These are phyloP conservation scores for Pyralis farinalis DNA, from an alignment of 2,888 invertebrate species.

Conservation along the genomic window DNA sequence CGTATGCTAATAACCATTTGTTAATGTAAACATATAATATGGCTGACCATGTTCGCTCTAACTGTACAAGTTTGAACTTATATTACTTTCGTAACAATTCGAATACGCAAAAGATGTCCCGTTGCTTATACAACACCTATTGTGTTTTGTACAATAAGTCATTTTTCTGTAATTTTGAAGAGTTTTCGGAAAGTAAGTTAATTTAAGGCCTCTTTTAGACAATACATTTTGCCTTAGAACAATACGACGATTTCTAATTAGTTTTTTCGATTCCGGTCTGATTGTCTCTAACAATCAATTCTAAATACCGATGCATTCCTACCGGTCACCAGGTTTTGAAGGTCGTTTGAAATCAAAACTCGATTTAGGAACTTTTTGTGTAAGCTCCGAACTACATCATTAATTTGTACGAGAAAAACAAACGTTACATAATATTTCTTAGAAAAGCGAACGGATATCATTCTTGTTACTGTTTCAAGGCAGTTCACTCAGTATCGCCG, in stretches of 20 bases:
- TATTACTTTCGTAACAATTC: not conserved
- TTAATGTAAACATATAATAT: constrained; percentile 23
- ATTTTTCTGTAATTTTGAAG: no score
- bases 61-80: constrained; percentile 27
- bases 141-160: no score
- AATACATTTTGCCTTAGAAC: constrained; percentile 18
- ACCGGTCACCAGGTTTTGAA: constrained; percentile 23
- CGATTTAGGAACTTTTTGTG: constrained; percentile 33
- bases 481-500: constrained; percentile 58
- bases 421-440: constrained; percentile 49
- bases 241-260: constrained; percentile 32
- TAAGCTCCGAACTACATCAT: constrained; percentile 37
- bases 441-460: constrained; percentile 65
- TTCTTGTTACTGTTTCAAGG: constrained; percentile 68
- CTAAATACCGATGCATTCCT: constrained; percentile 14
- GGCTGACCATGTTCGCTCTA: constrained; percentile 27
- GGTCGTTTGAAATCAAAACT: constrained; percentile 32
- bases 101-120: not conserved
- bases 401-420: constrained; percentile 37
- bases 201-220: not conserved
- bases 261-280: constrained; percentile 39
- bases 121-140: no score
- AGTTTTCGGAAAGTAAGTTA: no score
- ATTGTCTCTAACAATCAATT: constrained; percentile 35
- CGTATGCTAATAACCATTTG: constrained; percentile 56